A percentile compares a stretch with the other conserved stretches of the same genome.
Conservation (phyloP, 2,113 vertebrate species). For the Alectura lathami region DNA sequence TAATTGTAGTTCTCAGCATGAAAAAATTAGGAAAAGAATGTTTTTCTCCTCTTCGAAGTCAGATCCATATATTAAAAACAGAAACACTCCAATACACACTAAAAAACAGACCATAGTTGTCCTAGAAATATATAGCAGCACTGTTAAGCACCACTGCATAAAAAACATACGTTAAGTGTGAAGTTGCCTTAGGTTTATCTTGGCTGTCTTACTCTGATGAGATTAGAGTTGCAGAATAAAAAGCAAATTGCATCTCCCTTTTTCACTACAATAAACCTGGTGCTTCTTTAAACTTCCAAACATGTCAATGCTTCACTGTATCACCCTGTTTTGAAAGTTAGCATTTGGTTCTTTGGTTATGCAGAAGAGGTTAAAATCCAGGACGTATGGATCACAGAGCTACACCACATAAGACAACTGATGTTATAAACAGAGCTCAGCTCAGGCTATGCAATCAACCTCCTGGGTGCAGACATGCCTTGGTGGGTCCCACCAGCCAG, state of each 20-base stretch:
- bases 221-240: constrained; percentile 27
- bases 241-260: neutral
- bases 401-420: neutral
- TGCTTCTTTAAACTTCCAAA: neutral
- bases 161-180: constrained; percentile 1
- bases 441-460: neutral
- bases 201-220: constrained; percentile 18
- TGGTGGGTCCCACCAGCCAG: neutral
- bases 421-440: fast-evolving
- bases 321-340: neutral
- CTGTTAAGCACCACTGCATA: neutral
- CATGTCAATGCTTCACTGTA: neutral
- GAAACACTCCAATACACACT: neutral
- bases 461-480: neutral
- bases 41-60: constrained; percentile 26
- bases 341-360: neutral
- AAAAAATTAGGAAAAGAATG: neutral
- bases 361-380: neutral
- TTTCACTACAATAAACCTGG: neutral
- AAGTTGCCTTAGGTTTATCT: constrained; percentile 22
- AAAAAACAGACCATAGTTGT: neutral
- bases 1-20: constrained; percentile 60
- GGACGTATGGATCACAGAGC: neutral
- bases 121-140: neutral
- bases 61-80: constrained; percentile 19